phyloP scores from a whole-genome alignment of 2,797 vertebrate species.

The Sylvilagus floridanus region DNA sequence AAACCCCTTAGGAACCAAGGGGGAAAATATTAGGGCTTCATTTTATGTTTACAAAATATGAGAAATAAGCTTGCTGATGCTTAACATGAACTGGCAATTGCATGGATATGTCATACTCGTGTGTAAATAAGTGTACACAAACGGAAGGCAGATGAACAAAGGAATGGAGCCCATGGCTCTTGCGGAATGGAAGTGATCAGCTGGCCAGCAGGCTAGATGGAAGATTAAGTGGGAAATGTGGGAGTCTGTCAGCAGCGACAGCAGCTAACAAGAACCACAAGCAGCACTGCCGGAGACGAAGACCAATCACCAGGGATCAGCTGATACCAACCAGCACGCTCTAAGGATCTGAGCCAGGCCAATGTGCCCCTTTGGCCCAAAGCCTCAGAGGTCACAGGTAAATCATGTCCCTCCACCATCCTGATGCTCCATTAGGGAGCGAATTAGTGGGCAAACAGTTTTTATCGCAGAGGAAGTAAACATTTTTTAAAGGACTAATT shows the following conservation, averaged over 20 bases:
- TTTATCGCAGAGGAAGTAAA: background rate
- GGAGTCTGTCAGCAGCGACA: background rate
- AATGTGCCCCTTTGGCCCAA: background rate
- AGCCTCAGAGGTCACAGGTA: background rate
- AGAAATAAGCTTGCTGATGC: background rate
- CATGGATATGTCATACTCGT: background rate
- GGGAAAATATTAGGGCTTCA: background rate
- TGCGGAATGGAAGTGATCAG: background rate
- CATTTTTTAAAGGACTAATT: background rate
- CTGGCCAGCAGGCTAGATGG: background rate
- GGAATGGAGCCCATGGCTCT: background rate
- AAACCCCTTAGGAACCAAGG: conserved; percentile 2
- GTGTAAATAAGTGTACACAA: background rate
- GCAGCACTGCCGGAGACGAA: background rate
- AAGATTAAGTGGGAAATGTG: background rate
- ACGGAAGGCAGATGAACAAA: background rate
- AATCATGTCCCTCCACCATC: background rate
- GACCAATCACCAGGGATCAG: background rate
- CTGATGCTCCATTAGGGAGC: background rate
- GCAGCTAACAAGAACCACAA: background rate
- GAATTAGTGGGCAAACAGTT: background rate
- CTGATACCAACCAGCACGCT: background rate
- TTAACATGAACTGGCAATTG: background rate
- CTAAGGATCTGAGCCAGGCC: background rate
- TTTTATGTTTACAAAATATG: background rate